A percentile compares a stretch with the other conserved stretches of the same genome.
phyloP scores from a whole-genome alignment of 2,113 vertebrate species.

The Crotalus helleri region DNA sequence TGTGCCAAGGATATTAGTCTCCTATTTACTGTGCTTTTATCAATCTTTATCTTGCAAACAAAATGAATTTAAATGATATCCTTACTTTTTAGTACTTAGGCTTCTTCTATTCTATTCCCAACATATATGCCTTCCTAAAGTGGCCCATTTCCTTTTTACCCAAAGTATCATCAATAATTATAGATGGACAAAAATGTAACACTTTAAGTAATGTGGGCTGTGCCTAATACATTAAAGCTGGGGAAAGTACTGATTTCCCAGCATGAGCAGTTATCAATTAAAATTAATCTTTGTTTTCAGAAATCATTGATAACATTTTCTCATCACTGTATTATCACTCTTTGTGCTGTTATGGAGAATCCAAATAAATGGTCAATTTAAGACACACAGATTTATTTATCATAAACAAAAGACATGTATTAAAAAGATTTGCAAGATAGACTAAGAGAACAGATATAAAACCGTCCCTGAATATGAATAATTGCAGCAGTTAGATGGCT shows the following conservation, averaged over 20 bases:
- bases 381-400: constrained; percentile 5
- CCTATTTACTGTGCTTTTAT: constrained; percentile 51
- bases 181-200: constrained; percentile 34
- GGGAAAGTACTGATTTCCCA: constrained; percentile 34
- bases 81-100: constrained; percentile 40
- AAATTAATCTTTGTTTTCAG: constrained; percentile 30
- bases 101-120: constrained; percentile 35
- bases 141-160: constrained; percentile 39
- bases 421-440: background rate
- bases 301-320: background rate
- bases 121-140: constrained; percentile 35
- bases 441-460: background rate
- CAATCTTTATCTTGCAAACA: constrained; percentile 50
- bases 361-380: constrained; percentile 5
- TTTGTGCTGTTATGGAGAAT: background rate
- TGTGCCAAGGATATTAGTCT: constrained; percentile 35
- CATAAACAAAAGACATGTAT: background rate
- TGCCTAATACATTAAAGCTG: background rate
- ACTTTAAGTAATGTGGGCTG: constrained; percentile 34
- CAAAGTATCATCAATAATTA: constrained; percentile 38
- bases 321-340: background rate
- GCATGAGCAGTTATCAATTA: background rate
- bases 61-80: constrained; percentile 52
- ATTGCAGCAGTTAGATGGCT: background rate
- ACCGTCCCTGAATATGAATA: background rate